These are phyloP conservation scores for Pangasius sanitwongsei DNA, from an alignment of 2,797 vertebrate genomes.

Conservation along the genomic window DNA sequence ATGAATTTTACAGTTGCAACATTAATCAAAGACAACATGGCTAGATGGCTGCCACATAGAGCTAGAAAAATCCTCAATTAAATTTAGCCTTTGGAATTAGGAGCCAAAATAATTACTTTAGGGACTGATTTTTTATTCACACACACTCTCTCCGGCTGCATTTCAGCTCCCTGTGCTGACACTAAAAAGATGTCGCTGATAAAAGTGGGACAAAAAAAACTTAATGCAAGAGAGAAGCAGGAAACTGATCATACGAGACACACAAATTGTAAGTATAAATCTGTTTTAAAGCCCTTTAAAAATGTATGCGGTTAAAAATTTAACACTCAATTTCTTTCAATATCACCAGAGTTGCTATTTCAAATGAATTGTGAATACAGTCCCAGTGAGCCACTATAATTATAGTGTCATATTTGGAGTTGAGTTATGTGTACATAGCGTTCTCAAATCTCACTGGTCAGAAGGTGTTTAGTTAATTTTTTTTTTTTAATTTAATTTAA, in stretches of 20 bases:
- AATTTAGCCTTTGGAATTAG: slow-evolving; percentile 83
- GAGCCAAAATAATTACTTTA: slow-evolving; percentile 81
- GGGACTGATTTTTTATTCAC: slow-evolving; percentile 56
- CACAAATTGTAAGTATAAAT: slow-evolving; percentile 54
- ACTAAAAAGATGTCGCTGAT: slow-evolving; percentile 34
- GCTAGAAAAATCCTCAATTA: slow-evolving; percentile 72
- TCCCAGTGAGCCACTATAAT: neutral
- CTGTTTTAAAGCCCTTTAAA: slow-evolving; percentile 45
- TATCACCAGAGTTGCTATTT: neutral
- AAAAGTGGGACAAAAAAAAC: slow-evolving; percentile 43
- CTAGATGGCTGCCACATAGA: slow-evolving; percentile 74
- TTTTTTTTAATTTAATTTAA: too few relatives aligned
- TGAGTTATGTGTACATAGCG: neutral
- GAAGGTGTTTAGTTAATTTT: neutral
- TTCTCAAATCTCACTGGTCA: neutral
- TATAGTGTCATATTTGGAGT: neutral
- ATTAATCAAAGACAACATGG: slow-evolving; percentile 81
- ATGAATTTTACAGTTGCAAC: slow-evolving; percentile 80
- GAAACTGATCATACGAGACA: slow-evolving; percentile 38
- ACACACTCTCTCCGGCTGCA: slow-evolving; percentile 24
- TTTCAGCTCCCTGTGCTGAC: slow-evolving; percentile 34
- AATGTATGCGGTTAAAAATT: slow-evolving; percentile 23
- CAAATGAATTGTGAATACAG: slow-evolving; percentile 6
- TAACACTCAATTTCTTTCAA: slow-evolving; percentile 11
- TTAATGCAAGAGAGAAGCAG: slow-evolving; percentile 24